Percentiles rank a stretch among this genome's conserved stretches.
These are phyloP conservation scores for Drosophila orena DNA, from an alignment of 1,140 invertebrate genomes.

Conservation along the genomic window DNA sequence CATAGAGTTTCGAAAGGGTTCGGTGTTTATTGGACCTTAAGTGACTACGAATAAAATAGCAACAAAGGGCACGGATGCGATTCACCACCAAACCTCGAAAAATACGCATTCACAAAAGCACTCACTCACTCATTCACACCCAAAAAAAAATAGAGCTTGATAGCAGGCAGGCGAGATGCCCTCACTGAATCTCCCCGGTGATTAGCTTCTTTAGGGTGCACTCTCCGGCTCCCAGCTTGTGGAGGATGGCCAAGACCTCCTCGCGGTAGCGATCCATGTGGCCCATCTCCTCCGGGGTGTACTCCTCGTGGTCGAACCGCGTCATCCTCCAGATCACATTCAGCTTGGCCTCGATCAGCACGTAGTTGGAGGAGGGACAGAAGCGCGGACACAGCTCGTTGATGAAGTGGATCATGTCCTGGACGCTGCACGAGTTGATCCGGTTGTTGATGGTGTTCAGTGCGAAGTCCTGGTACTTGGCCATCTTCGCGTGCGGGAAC, in stretches of 20 bases:
- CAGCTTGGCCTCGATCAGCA: slow-evolving; percentile 79
- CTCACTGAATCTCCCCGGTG: slow-evolving; percentile 72
- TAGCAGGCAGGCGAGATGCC: background rate
- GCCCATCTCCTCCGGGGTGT: slow-evolving; percentile 63
- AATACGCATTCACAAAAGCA: slow-evolving; percentile 10
- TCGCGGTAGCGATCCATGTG: slow-evolving; percentile 84
- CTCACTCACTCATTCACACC: slow-evolving; percentile 16
- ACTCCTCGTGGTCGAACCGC: slow-evolving; percentile 59
- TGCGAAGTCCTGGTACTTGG: slow-evolving; percentile 80
- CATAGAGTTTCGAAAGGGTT: slow-evolving; percentile 1
- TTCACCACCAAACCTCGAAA: background rate
- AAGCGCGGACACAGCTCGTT: slow-evolving; percentile 80
- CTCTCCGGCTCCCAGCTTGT: slow-evolving; percentile 84
- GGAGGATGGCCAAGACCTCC: slow-evolving; percentile 84
- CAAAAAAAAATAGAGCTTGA: slow-evolving; percentile 3
- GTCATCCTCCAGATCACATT: slow-evolving; percentile 83
- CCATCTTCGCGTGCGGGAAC: slow-evolving; percentile 78
- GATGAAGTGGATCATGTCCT: slow-evolving; percentile 81
- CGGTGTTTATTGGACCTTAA: slow-evolving; percentile 50
- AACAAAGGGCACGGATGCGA: slow-evolving; percentile 8
- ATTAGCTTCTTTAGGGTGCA: slow-evolving; percentile 85
- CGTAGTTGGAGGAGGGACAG: slow-evolving; percentile 80
- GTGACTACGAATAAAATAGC: slow-evolving; percentile 47
- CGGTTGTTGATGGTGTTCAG: slow-evolving; percentile 82
- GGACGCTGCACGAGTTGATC: slow-evolving; percentile 75